phyloP scores from a whole-genome alignment of 2,113 vertebrate species.

The Microtus ochrogaster region DNA sequence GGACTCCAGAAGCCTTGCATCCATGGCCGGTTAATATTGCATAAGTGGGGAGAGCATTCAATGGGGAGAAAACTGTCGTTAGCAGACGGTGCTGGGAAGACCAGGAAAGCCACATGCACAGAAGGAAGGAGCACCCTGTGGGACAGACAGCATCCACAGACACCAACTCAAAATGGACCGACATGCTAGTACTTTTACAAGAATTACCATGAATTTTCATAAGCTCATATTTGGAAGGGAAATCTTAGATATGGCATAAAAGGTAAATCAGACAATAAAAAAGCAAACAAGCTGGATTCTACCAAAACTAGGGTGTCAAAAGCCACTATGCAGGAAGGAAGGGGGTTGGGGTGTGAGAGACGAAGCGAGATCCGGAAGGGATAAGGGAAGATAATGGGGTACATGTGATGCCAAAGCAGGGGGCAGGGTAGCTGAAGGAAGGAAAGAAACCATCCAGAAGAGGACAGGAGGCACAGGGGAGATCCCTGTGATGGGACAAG shows the following conservation, averaged over 20 bases:
- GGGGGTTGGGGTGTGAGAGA: background rate
- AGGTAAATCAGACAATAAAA: too few relatives aligned
- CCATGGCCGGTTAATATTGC: background rate
- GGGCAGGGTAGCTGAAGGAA: background rate
- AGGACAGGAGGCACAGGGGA: background rate
- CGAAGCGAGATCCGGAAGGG: background rate
- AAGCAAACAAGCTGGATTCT: background rate
- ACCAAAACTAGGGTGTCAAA: background rate
- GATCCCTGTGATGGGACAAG: rapidly evolving
- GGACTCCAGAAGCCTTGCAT: background rate
- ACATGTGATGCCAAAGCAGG: background rate
- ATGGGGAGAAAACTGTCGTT: background rate
- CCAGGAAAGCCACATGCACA: background rate
- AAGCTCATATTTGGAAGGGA: background rate
- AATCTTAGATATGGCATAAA: background rate
- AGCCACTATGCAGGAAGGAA: background rate
- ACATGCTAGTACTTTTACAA: background rate
- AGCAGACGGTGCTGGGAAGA: background rate
- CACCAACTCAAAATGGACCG: background rate
- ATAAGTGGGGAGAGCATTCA: background rate
- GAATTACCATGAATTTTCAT: background rate
- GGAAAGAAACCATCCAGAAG: background rate
- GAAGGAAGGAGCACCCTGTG: background rate
- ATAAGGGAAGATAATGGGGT: background rate
- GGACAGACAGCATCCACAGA: background rate